Evolutionary conservation across 2,797 vertebrate species (phyloP), one percentile per base, ranked within the genome.

Genomic region (Sebastes goodei): DNA sequence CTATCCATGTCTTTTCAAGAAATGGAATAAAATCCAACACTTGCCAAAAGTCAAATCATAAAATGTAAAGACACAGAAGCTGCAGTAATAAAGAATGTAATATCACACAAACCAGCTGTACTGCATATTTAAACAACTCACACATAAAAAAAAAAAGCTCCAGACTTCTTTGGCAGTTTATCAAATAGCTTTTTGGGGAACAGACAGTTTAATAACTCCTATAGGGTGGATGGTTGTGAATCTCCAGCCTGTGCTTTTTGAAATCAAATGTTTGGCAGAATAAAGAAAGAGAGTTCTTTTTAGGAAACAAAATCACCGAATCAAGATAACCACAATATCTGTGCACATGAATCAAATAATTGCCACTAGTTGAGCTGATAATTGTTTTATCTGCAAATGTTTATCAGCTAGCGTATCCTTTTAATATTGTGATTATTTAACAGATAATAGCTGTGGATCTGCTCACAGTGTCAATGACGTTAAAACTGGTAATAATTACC

Each of bases 101-200:
- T 62, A 61, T 62, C 52, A 66, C 64, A 56, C 59, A 55, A 66
- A 71, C 20, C 70, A 61, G 76, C 70, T 65, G 33, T 53, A 15
- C n/a, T 75, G 38, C 27, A 81, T 76, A 76, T 73, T 84, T 81
- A 38, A 77, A 62, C 70, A 76, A 32, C 59, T 63, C 12, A 49
- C 38, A 42, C 38, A 15, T 42, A 46, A 67, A 62, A 17, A 71
- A 33, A 17, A 57, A 62, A 59, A 35, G 29, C 17, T 4, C 57
- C 55, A 60, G 64, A 71, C 42, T 53, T 62, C 67, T 75, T 56
- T 75, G 65, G 62, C 77, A 69, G 38, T 61, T 79, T 56, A 60
- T 79, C 64, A 86, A 70, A 79, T 12, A 68, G 55, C 59, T 81
- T 69, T 80, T 75, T 63, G 23, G 27, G 25, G 32, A 68, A 23